These are phyloP conservation scores for Columba janthina DNA, from an alignment of 2,113 vertebrate species.

Conservation along the genomic window DNA sequence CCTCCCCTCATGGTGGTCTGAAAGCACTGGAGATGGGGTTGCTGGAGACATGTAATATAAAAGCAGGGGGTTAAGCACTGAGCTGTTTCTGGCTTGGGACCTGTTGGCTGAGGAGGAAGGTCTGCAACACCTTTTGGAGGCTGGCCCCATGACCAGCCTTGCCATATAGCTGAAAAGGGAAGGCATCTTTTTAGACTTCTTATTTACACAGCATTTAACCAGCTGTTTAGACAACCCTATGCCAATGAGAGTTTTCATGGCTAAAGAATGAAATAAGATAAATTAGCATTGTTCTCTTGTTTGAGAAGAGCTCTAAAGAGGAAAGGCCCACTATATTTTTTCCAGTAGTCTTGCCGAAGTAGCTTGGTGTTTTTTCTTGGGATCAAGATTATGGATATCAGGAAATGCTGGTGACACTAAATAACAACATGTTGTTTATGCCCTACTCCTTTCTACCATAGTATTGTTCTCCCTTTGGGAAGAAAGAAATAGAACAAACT, in stretches of 20 bases:
- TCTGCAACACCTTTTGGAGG: neutral
- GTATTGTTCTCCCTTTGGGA: neutral
- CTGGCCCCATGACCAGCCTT: neutral
- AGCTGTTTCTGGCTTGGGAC: neutral
- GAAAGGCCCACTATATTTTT: neutral
- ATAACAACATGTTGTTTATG: neutral
- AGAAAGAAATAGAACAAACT: neutral
- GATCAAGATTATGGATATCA: neutral
- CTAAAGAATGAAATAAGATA: neutral
- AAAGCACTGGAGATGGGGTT: neutral
- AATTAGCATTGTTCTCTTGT: neutral
- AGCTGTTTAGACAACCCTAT: neutral
- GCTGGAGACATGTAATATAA: neutral
- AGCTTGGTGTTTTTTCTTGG: neutral
- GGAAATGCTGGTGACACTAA: neutral
- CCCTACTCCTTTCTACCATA: neutral
- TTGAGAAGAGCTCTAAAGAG: neutral
- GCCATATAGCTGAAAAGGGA: neutral
- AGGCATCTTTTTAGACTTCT: neutral
- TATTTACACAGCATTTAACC: neutral
- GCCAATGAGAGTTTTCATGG: neutral
- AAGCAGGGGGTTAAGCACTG: neutral
- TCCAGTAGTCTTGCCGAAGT: neutral
- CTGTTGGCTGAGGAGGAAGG: neutral
- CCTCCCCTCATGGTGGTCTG: neutral